Conservation (phyloP, 92 coral and sea anemone species). For the Siderastrea radians region DNA sequence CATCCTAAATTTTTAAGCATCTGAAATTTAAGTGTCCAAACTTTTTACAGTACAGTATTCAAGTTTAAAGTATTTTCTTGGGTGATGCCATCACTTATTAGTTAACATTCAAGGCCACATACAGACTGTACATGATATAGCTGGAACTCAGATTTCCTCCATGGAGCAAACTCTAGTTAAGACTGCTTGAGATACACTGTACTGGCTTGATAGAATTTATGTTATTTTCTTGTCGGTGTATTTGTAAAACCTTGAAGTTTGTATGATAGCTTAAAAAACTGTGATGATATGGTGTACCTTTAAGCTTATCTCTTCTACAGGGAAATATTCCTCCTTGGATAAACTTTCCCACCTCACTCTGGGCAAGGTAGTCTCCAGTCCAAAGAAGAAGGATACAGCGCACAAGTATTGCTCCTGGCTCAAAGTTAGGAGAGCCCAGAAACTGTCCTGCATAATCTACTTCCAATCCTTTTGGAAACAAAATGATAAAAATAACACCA, state of each 20-base stretch:
- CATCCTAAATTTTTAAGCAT: too few species aligned
- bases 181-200: too few species aligned
- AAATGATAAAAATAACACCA: background rate
- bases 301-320: conserved; percentile 66
- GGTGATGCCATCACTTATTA: too few species aligned
- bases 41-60: too few species aligned
- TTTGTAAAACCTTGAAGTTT: background rate
- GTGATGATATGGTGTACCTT: background rate
- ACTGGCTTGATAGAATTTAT: background rate
- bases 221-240: background rate
- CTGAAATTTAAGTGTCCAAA: too few species aligned
- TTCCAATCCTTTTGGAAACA: conserved; percentile 5
- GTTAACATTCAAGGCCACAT: too few species aligned
- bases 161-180: too few species aligned
- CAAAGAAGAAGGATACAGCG: conserved; percentile 48
- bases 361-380: conserved; percentile 71
- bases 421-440: conserved; percentile 27
- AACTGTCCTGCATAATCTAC: conserved; percentile 48
- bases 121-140: too few species aligned
- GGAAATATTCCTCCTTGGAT: conserved; percentile 55
- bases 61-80: too few species aligned
- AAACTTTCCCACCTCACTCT: conserved; percentile 65
- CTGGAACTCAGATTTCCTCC: too few species aligned
- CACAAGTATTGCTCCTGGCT: conserved; percentile 42
- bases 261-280: background rate